phyloP scores from a whole-genome alignment of 1,140 invertebrate species.

The Patella vulgata region DNA sequence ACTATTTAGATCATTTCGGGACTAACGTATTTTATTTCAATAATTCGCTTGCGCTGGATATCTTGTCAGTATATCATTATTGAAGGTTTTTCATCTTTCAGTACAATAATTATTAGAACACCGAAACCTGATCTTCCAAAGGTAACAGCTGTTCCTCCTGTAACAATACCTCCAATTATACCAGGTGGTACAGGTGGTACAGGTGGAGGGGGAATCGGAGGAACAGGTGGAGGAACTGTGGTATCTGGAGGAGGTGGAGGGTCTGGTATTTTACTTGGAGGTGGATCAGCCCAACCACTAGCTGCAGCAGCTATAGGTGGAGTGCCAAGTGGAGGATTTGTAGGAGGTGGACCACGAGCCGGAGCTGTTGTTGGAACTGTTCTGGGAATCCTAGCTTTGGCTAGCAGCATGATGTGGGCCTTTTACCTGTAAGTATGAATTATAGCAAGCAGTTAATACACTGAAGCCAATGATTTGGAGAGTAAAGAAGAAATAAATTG shows the following conservation, averaged over 20 bases:
- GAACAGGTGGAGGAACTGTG: constrained; percentile 17
- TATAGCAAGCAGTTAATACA: too few relatives aligned
- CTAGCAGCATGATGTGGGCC: constrained; percentile 59
- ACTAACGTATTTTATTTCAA: too few relatives aligned
- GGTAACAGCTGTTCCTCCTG: constrained; percentile 3
- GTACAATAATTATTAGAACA: too few relatives aligned
- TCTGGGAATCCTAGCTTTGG: constrained; percentile 49
- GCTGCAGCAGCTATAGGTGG: constrained; percentile 20
- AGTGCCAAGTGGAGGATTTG: constrained; percentile 15
- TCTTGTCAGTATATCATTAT: too few relatives aligned
- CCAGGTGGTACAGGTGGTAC: constrained; percentile 19
- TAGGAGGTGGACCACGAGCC: constrained; percentile 35
- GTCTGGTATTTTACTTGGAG: neutral
- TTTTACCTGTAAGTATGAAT: constrained; percentile 46
- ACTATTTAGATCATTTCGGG: too few relatives aligned
- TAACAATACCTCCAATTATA: constrained; percentile 2
- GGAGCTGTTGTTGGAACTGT: constrained; percentile 55
- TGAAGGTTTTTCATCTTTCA: too few relatives aligned
- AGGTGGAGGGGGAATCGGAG: constrained; percentile 18
- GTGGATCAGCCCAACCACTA: constrained; percentile 19
- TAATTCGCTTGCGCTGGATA: too few relatives aligned
- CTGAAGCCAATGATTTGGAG: too few relatives aligned
- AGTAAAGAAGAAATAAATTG: too few relatives aligned
- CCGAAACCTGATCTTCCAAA: too few relatives aligned
- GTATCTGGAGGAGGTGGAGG: constrained; percentile 18